Evolutionary conservation across 2,888 invertebrate genomes (phyloP).

Genomic region (Pteria penguin): DNA sequence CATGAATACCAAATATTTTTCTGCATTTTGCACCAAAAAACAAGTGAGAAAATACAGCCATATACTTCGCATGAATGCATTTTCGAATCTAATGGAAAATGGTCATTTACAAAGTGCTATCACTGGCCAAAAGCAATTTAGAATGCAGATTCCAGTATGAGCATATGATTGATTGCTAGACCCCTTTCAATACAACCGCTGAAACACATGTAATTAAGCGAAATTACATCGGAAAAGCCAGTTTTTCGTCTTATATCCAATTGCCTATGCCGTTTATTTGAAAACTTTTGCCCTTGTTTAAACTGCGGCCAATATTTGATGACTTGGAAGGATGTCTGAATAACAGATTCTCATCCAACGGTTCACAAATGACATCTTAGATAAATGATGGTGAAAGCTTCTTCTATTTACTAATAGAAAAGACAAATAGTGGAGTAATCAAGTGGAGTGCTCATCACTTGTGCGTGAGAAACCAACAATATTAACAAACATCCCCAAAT

Average conservation of each 20-base stretch:
- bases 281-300: conserved; percentile 14
- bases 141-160: not conserved
- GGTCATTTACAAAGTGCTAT: not conserved
- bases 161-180: conserved; percentile 23
- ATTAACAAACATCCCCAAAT: conserved; percentile 1
- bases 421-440: conserved; percentile 22
- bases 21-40: no score
- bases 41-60: no score
- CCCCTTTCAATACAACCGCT: conserved; percentile 12
- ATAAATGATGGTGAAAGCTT: conserved; percentile 27
- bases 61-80: not conserved
- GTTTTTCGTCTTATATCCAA: conserved; percentile 18
- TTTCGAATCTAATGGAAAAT: not conserved
- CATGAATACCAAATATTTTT: no score
- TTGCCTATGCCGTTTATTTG: conserved; percentile 23
- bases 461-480: conserved; percentile 23
- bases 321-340: not conserved
- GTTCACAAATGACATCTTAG: conserved; percentile 16
- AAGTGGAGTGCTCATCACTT: not conserved
- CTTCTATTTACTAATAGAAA: conserved; percentile 37
- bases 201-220: conserved; percentile 33
- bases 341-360: not conserved
- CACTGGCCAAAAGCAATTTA: not conserved
- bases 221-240: conserved; percentile 23
- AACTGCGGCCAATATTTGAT: conserved; percentile 16